Base-by-base conservation (phyloP, 2,113 vertebrate species). In the Nothoprocta pentlandii region DNA sequence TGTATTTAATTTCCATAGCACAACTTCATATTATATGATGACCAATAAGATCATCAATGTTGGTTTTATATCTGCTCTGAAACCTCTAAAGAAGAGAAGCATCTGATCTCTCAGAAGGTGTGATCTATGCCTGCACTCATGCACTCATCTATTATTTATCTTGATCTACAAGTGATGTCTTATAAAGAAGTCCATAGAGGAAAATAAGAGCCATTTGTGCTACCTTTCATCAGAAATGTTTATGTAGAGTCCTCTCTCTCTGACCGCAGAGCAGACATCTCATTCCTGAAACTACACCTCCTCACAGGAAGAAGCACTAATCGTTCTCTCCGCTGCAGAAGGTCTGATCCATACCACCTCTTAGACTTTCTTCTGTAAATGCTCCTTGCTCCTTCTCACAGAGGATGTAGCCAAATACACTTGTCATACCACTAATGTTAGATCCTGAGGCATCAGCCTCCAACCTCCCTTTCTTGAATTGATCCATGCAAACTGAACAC, bases 61-160 rank as follows among this genome's bases (percentile, higher is more conserved):
- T 82, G 41, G 42, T 92, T 89, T 82, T 78, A 80, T 93, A 89
- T 93, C 59, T 89, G 68, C 42, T 82, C 51, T 74, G 42, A 89
- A 95, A 71, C 42, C 42, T 94, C 84, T 92, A 71, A 89, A 93
- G 44, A 94, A 54, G 71, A 85, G 68, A 80, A 94, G 77, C 12
- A 75, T 92, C 75, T 96, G 68, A 85, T 85, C 74, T 92, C 81
- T 67, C 63, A 96, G 89, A 91, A 94, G 87, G 76, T 91, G 93
- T 85, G 94, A 87, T 94, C 91, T 96, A 92, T 91, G 85, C 34
- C 71, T 91, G 71, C 80, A 78, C 76, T 96, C 71, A 90, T 64
- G 47, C 46, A 56, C 32, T 96, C 88, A 91, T 96, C 46, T 77
- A 93, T 97, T 95, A 95, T 95, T 95, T 90, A 96, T 95, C 54